A percentile compares a stretch with the other conserved stretches of the same genome.
Conservation (phyloP, 37 sponge, comb jelly and placozoan species). For the Geodia barretti region DNA sequence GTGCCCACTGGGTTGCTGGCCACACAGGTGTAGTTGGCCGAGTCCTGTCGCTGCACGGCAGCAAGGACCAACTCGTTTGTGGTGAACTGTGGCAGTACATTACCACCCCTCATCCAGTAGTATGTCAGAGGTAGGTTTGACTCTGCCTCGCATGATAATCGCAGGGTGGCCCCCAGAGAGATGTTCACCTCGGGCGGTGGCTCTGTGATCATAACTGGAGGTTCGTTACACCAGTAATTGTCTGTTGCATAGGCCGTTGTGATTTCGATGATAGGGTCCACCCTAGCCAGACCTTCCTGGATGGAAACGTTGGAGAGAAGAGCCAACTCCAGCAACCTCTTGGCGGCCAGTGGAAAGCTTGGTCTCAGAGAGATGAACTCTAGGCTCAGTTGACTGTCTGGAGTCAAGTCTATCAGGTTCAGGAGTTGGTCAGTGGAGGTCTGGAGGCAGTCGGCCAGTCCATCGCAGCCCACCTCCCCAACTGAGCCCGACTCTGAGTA, state of each 20-base stretch:
- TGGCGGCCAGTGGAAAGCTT: no score
- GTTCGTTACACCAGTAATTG: constrained; percentile 27
- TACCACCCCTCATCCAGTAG: constrained; percentile 31
- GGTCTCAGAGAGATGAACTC: no score
- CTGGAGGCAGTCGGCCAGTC: constrained; percentile 33
- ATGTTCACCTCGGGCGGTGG: constrained; percentile 5
- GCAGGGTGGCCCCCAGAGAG: neutral
- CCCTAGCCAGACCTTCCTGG: neutral
- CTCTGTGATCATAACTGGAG: constrained; percentile 13
- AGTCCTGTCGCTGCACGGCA: constrained; percentile 4
- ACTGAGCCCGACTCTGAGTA: constrained; percentile 1
- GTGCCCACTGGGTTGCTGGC: constrained; percentile 27
- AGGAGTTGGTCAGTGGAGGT: neutral
- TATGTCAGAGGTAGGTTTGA: constrained; percentile 4
- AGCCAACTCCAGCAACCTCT: constrained; percentile 4
- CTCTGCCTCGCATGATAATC: constrained; percentile 7
- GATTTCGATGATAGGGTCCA: neutral
- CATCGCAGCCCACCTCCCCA: constrained; percentile 23
- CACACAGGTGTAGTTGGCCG: constrained; percentile 24
- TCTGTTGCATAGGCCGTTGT: neutral
- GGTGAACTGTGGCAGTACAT: constrained; percentile 4
- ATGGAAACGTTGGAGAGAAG: neutral
- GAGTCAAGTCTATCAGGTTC: neutral
- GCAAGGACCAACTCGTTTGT: neutral
- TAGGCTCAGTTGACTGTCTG: neutral